Evolutionary conservation across 2,797 vertebrate genomes (phyloP), one percentile per base, ranked within the genome.

Genomic region (Tangara arthus): DNA sequence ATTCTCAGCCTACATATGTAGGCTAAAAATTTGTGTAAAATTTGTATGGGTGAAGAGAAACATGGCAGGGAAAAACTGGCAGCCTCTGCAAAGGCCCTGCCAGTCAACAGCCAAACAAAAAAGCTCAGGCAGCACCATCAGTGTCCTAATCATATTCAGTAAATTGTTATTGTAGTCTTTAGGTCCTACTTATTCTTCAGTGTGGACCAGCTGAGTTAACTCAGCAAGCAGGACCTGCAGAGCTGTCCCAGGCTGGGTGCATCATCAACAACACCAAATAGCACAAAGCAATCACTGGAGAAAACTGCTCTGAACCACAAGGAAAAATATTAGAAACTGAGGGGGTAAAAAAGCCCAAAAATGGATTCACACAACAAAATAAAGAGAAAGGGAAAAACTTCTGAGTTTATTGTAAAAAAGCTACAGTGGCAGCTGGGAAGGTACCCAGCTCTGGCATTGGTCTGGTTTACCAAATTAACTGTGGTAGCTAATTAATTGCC

Each of bases 261-360:
- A 19, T 26, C 41, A 47, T 8, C 23, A 12, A 7, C 52, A 47
- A 0, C 53, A 64, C 15, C 10, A 4, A 47, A 37, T 0, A 80
- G 26, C 52, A 77, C 61, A 71, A 32, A 66, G 37, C 11, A 60
- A 11, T 56, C 30, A 24, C 41, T n/a, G 16, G 9, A 73, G 47
- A 15, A 85, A 76, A 76, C 27, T 52, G 35, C n/a, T 64, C 34
- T 85, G 32, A 79, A 35, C 50, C 13, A 61, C 12, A 11, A 28
- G 7, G 11, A 35, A 80, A 72, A 68, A 53, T 1, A 8, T 18
- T 28, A 56, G 37, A 60, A 71, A 56, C 0, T 4, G 0, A 11
- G 11, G 15, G 2, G 15, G 3, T 1, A 11, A 8, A 11, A 22
- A 4, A 16, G 0, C 24, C 10, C 27, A 21, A 17, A 10, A 50